Evolutionary conservation across 2,797 vertebrate genomes (phyloP), one percentile per base, ranked within the genome.

Genomic region (Champsocephalus esox): DNA sequence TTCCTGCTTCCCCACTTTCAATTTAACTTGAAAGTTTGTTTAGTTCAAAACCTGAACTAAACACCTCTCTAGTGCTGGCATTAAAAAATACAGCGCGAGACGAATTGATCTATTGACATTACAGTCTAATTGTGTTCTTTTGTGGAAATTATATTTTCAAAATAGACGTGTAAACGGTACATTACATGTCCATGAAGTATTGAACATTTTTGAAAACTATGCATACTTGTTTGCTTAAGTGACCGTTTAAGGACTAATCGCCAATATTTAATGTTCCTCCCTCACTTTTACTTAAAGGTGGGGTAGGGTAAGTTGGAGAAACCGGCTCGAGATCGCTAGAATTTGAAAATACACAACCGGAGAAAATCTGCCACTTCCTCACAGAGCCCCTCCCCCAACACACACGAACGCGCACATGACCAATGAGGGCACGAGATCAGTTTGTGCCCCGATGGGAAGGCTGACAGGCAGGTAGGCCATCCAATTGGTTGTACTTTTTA

Each of bases 1-100:
- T 81, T 83, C 70, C 87, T 83, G 69, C 54, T 38, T 59, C 59
- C 48, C 55, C 44, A 65, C 81, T 55, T 69, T 68, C 49, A 81
- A 79, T 63, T 21, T 24, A 64, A 73, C 43, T 65, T 28, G 28
- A 28, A 28, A 5, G 28, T 2, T 74, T 61, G 65, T 82, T 55
- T 84, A 70, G 85, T 74, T 86, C 4, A 67, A 61, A 68, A 69
- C 5, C 21, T 17, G 46, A 50, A 60, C 11, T 19, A 44, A 19
- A 58, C 28, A 32, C 34, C 21, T 54, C 41, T 11, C 45, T 12
- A 38, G 41, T 16, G 43, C 21, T 58, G 16, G 3, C 3, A 46
- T 28, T 44, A 17, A 46, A 16, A 73, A 41, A 55, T 21, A 43
- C 1, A 70, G n/a, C n/a, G 46, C 13, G 55, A 7, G 52, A 64